These are phyloP conservation scores for Brachyptera risi DNA, from an alignment of 2,888 invertebrate species.

Conservation along the genomic window DNA sequence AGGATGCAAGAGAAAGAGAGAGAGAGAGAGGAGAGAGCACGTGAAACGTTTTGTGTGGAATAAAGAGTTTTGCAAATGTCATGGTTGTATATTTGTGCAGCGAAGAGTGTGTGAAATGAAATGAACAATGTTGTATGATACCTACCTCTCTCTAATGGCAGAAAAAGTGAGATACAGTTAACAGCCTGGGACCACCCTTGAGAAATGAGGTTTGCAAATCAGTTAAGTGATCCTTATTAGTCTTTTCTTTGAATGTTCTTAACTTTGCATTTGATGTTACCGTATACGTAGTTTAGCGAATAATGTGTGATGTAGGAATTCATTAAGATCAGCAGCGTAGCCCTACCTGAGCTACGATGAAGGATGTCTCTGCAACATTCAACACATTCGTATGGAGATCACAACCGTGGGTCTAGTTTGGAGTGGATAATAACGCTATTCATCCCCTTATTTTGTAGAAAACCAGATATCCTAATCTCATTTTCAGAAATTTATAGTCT, in stretches of 20 bases:
- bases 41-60: conserved; percentile 2
- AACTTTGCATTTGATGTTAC: background rate
- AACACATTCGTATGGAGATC: no score
- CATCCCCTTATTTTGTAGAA: no score
- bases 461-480: no score
- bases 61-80: background rate
- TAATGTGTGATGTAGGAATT: background rate
- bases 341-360: background rate
- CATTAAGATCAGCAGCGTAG: background rate
- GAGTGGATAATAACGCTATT: no score
- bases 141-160: no score
- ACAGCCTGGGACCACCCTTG: background rate
- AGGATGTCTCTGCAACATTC: background rate
- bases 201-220: background rate
- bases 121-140: no score
- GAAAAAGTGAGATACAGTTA: background rate
- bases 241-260: conserved; percentile 8
- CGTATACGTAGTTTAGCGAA: background rate
- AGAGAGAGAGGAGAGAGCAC: no score
- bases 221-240: conserved; percentile 4
- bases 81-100: background rate
- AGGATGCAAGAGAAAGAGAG: background rate
- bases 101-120: background rate
- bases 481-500: no score
- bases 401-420: no score